phyloP scores from a whole-genome alignment of 1,140 invertebrate species.

The Tenebrio molitor region DNA sequence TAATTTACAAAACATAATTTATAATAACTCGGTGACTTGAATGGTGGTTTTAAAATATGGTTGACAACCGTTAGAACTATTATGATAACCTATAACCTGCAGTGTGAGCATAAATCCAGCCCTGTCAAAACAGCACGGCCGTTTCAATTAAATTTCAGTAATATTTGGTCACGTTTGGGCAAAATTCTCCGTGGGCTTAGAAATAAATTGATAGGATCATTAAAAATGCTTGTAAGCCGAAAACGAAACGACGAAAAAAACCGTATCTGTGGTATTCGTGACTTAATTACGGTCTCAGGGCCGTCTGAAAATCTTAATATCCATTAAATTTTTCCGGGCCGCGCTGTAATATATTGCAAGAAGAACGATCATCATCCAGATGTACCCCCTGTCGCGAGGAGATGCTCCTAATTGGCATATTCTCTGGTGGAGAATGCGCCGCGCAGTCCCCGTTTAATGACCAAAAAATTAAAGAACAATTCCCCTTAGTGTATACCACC shows the following conservation, averaged over 20 bases:
- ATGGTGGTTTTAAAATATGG: too few relatives aligned
- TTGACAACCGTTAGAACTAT: too few relatives aligned
- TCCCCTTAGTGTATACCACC: conserved; percentile 30
- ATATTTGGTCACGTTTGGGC: conserved; percentile 1
- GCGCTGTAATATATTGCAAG: conserved; percentile 55
- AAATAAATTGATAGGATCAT: conserved; percentile 8
- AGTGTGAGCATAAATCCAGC: too few relatives aligned
- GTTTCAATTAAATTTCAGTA: not conserved
- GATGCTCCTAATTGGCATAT: conserved; percentile 59
- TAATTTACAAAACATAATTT: not conserved
- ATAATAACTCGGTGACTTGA: too few relatives aligned
- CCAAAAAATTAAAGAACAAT: conserved; percentile 58
- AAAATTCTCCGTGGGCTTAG: not conserved
- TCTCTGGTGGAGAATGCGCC: conserved; percentile 50
- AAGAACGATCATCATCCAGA: conserved; percentile 50
- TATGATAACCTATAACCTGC: too few relatives aligned
- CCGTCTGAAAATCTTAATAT: conserved; percentile 54
- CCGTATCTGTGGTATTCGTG: conserved; percentile 43
- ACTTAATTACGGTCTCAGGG: conserved; percentile 52
- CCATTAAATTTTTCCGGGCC: conserved; percentile 56
- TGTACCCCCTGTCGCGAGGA: conserved; percentile 51
- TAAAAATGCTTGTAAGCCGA: conserved; percentile 8
- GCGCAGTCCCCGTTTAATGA: conserved; percentile 55
- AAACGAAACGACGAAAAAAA: not conserved
- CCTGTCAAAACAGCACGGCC: not conserved